Evolutionary conservation across 2,888 invertebrate species (phyloP).

Genomic region (Nymphalis c-album): DNA sequence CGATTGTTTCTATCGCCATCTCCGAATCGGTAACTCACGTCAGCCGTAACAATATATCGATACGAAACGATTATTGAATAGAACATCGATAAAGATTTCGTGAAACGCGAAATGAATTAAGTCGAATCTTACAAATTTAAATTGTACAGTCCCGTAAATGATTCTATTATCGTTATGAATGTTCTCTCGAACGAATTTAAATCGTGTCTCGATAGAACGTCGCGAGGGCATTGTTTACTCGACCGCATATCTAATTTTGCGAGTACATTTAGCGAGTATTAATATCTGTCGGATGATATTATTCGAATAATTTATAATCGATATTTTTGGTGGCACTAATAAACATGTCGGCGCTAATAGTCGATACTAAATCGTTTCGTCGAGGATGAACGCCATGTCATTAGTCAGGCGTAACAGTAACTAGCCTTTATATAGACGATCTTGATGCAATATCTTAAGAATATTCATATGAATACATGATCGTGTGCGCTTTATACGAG

Average conservation of each 20-base stretch:
- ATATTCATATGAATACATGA: background rate
- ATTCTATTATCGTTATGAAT: background rate
- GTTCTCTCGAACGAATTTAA: background rate
- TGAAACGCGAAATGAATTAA: constrained; percentile 51
- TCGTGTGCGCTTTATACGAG: too few relatives aligned
- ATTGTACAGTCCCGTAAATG: constrained; percentile 29
- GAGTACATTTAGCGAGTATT: constrained; percentile 42
- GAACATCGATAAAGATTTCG: constrained; percentile 57
- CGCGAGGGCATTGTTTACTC: background rate
- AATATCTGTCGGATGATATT: constrained; percentile 51
- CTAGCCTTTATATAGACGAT: constrained; percentile 20
- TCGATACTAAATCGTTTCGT: constrained; percentile 33
- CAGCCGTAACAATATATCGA: constrained; percentile 75
- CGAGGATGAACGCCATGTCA: constrained; percentile 34
- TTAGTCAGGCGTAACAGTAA: constrained; percentile 26
- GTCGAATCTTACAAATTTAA: constrained; percentile 40
- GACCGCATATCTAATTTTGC: constrained; percentile 23
- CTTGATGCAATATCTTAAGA: background rate
- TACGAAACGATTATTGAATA: constrained; percentile 72
- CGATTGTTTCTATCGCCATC: constrained; percentile 72
- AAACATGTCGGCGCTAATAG: constrained; percentile 54
- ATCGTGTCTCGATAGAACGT: background rate
- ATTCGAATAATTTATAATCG: constrained; percentile 63
- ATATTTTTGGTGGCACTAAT: constrained; percentile 55
- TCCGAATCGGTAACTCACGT: constrained; percentile 73